Conservation (phyloP, 2,797 vertebrate species). For the Labeo calbasu region DNA sequence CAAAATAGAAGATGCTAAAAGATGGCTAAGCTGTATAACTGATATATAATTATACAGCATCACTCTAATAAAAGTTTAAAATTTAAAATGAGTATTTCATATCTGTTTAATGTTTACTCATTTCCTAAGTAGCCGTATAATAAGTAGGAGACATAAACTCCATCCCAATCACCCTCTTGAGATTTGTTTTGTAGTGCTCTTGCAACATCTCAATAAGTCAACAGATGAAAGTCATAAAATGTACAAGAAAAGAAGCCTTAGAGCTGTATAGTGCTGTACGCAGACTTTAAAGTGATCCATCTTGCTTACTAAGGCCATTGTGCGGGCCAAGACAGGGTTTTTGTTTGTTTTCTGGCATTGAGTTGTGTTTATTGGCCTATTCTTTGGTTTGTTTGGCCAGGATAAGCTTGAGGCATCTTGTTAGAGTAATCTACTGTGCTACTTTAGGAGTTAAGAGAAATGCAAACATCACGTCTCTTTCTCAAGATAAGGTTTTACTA, state of each 20-base stretch:
- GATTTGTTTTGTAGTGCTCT: not conserved
- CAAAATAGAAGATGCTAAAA: too few relatives aligned
- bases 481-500: not conserved
- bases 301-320: conserved; percentile 4
- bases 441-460: not conserved
- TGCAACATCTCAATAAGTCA: not conserved
- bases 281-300: not conserved
- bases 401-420: conserved; percentile 9
- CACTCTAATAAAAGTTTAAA: not conserved
- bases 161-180: not conserved
- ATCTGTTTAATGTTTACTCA: not conserved
- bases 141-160: not conserved
- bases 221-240: conserved; percentile 10
- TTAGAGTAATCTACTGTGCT: not conserved
- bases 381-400: conserved; percentile 49
- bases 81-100: not conserved
- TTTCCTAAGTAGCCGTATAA: too few relatives aligned
- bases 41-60: not conserved
- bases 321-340: conserved; percentile 36
- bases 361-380: not conserved
- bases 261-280: not conserved
- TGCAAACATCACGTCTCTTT: not conserved
- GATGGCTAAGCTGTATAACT: not conserved
- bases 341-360: conserved; percentile 29
- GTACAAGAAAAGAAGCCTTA: not conserved